These are phyloP conservation scores for Cyclophora albipunctata DNA, from an alignment of 2,888 invertebrate genomes.

Conservation along the genomic window DNA sequence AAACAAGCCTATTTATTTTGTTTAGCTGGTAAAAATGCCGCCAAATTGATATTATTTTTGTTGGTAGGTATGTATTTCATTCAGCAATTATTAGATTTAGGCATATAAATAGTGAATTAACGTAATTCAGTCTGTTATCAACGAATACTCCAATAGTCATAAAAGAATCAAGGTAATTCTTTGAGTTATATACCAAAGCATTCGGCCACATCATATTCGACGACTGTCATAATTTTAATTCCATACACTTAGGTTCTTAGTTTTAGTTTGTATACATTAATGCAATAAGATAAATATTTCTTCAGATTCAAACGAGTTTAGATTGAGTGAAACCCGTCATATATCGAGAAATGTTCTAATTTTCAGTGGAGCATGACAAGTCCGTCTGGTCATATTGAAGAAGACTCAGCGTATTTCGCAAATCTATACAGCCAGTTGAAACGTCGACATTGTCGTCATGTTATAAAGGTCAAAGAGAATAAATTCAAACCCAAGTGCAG, in stretches of 20 bases:
- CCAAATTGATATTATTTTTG: slow-evolving; percentile 32
- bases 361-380: slow-evolving; percentile 62
- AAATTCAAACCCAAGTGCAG: slow-evolving; percentile 42
- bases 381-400: slow-evolving; percentile 28
- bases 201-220: too few species aligned
- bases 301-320: slow-evolving; percentile 1
- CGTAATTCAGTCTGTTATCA: too few species aligned
- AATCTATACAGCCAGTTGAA: slow-evolving; percentile 6
- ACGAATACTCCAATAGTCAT: too few species aligned
- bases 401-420: slow-evolving; percentile 12
- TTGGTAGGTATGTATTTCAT: slow-evolving; percentile 21
- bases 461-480: slow-evolving; percentile 42
- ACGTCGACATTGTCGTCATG: slow-evolving; percentile 24
- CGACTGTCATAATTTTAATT: too few species aligned
- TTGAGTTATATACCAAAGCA: too few species aligned
- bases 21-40: slow-evolving; percentile 29
- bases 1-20: slow-evolving; percentile 1
- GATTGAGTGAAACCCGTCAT: too few species aligned
- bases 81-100: too few species aligned
- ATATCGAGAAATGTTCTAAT: background rate
- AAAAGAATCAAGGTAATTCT: too few species aligned
- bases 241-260: too few species aligned
- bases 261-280: too few species aligned
- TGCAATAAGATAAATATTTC: too few species aligned
- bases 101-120: too few species aligned